phyloP scores from a whole-genome alignment of 2,797 vertebrate genomes.

The Ibycter americanus region DNA sequence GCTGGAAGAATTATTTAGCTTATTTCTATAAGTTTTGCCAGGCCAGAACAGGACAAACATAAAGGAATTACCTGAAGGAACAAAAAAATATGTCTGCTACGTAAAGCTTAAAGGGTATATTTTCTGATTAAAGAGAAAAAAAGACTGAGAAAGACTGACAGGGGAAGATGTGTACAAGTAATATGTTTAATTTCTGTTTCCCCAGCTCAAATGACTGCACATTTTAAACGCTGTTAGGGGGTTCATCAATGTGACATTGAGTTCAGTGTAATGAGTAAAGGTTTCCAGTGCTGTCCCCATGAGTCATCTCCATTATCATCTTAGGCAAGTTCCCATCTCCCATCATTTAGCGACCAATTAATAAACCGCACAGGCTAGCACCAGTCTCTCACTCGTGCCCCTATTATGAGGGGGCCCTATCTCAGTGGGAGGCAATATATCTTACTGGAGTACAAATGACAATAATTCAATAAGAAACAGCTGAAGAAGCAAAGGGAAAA shows the following conservation, averaged over 20 bases:
- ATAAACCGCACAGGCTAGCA: neutral
- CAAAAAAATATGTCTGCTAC: neutral
- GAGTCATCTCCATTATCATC: neutral
- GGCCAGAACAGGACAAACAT: neutral
- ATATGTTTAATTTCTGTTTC: neutral
- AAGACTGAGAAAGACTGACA: neutral
- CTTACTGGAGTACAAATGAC: neutral
- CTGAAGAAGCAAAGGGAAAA: neutral
- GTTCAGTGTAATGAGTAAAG: neutral
- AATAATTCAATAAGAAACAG: neutral
- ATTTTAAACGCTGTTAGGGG: neutral
- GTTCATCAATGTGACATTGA: neutral
- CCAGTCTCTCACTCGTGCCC: fast-evolving
- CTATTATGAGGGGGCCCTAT: neutral
- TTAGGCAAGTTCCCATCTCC: neutral
- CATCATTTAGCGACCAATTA: neutral
- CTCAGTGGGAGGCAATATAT: neutral
- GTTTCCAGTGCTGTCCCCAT: neutral
- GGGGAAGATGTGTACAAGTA: neutral
- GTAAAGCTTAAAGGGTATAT: neutral
- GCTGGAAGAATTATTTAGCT: neutral
- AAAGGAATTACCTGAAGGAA: neutral
- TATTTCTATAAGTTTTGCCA: neutral
- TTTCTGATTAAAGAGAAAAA: neutral
- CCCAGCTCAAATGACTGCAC: neutral